Conservation (phyloP, 2,888 invertebrate species). For the Orthosia cruda region DNA sequence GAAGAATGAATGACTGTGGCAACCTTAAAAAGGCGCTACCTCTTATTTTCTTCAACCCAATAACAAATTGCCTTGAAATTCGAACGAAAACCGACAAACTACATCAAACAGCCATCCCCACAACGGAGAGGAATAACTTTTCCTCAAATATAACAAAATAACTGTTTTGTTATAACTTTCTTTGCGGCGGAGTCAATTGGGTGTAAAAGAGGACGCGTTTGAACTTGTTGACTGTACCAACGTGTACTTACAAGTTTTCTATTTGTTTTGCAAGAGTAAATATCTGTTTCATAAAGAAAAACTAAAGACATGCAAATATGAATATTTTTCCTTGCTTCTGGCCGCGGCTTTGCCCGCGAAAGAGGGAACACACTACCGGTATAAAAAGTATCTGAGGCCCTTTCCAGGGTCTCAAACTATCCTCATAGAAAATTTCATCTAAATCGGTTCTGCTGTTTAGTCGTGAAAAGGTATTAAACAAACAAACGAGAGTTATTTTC, state of each 20-base stretch:
- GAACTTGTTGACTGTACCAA: constrained; percentile 22
- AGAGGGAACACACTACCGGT: too few relatives aligned
- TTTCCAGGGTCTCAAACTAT: too few relatives aligned
- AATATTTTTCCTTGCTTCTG: too few relatives aligned
- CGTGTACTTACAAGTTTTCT: constrained; percentile 23
- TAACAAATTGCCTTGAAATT: not conserved
- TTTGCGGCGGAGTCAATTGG: constrained; percentile 40
- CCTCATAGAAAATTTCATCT: too few relatives aligned
- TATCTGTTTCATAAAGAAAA: constrained; percentile 1
- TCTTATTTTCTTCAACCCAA: not conserved
- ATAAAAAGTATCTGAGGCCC: too few relatives aligned
- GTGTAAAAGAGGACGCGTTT: constrained; percentile 32
- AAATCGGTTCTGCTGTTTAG: too few relatives aligned
- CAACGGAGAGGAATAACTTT: constrained; percentile 13
- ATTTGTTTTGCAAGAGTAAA: constrained; percentile 1
- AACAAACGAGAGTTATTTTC: too few relatives aligned
- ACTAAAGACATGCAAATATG: not conserved
- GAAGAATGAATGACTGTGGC: too few relatives aligned
- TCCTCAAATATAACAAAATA: constrained; percentile 32
- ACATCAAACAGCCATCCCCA: constrained; percentile 33
- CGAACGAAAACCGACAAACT: constrained; percentile 1
- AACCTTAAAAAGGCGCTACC: not conserved
- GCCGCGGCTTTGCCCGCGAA: too few relatives aligned
- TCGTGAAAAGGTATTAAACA: too few relatives aligned
- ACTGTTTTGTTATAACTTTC: constrained; percentile 41